Evolutionary conservation across 2,888 invertebrate genomes (phyloP), one percentile per base, ranked within the genome.

Genomic region (Stomorhina lunata): DNA sequence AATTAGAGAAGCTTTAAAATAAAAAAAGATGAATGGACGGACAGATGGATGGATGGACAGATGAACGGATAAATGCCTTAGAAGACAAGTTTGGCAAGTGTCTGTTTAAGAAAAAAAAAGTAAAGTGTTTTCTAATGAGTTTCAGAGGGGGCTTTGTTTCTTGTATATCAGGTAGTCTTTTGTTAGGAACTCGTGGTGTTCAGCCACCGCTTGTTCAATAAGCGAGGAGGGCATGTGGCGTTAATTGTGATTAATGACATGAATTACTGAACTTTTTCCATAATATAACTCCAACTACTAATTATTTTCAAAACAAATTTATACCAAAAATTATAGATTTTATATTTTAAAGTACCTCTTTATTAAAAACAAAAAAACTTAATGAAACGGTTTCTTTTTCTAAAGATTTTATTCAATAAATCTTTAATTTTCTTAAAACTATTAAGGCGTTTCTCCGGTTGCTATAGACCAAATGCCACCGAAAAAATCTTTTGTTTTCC

Each of bases 161-260:
- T 25, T 53, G 32, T 32, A 4, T 6, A 57, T 22, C 10, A 53
- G 22, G 37, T 68, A 68, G 66, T 40, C 20, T 57, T 57, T 4
- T 10, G 17, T n/a, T n/a, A n/a, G n/a, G 3, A 10, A 10, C 48
- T 10, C 25, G 2, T n/a, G 12, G 4, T n/a, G n/a, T n/a, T 37
- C n/a, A n/a, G n/a, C 4, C 10, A 2, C 10, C 9, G 2, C 29
- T 53, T 76, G 55, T 7, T 78, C 34, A 25, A 25, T 63, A n/a
- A 45, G 29, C 37, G 22, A 27, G 66, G 43, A 65, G 73, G 66
- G 86, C 88, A 88, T 87, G 87, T 86, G 87, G 89, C 86, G 87
- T 89, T 89, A 89, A 89, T 89, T 89, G 89, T 89, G 89, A 89
- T 89, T 89, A 88, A 89, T 89, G 87, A 88, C 84, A 86, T 84